Evolutionary conservation across 2,797 vertebrate species (phyloP).

Genomic region (Phoxinus dragarum): DNA sequence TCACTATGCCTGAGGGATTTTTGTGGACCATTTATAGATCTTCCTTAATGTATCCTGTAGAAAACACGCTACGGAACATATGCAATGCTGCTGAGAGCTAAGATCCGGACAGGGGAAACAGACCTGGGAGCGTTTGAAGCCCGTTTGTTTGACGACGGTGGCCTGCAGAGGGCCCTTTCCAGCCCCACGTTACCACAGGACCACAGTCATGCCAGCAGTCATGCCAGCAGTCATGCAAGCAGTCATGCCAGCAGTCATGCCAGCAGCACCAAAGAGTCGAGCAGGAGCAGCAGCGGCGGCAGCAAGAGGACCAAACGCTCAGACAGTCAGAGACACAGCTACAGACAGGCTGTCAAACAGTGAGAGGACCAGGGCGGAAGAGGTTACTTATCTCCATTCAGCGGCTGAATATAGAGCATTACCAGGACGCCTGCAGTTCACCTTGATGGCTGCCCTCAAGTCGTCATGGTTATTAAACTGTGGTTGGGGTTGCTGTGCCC

Average conservation of each 20-base stretch:
- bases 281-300: conserved; percentile 52
- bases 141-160: conserved; percentile 83
- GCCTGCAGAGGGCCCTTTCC: conserved; percentile 84
- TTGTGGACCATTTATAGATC: not conserved
- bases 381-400: conserved; percentile 28
- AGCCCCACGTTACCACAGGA: conserved; percentile 86
- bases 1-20: not conserved
- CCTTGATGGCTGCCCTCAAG: conserved; percentile 17
- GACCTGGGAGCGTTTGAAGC: conserved; percentile 89
- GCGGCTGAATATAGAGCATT: conserved; percentile 18
- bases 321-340: conserved; percentile 72
- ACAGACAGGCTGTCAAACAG: conserved; percentile 72
- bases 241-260: conserved; percentile 40
- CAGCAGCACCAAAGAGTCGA: conserved; percentile 64
- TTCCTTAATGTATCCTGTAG: conserved; percentile 67
- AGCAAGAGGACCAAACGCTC: conserved; percentile 73
- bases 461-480: not conserved
- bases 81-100: conserved; percentile 89
- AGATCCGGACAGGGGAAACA: conserved; percentile 85
- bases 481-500: conserved; percentile 1
- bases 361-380: conserved; percentile 63
- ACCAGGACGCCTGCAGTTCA: not conserved
- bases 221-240: conserved; percentile 25
- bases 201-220: conserved; percentile 56
- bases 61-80: conserved; percentile 96